Percentiles rank a stretch among this genome's conserved stretches.
Conservation (phyloP, 2,797 vertebrate species). For the Phalloptychus januarius region DNA sequence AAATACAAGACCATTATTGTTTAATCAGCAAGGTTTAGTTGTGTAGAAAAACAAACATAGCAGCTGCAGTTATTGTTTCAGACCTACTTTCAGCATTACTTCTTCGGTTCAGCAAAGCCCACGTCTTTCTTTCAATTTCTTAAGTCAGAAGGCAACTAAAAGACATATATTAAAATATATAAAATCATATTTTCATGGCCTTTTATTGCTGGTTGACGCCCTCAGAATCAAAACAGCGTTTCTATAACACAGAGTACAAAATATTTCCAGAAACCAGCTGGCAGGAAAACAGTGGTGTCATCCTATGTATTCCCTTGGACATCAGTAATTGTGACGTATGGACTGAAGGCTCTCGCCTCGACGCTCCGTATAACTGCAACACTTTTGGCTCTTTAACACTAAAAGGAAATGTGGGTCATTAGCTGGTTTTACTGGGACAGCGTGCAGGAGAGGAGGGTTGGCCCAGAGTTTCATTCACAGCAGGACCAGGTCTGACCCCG, state of each 20-base stretch:
- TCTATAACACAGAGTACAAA: slow-evolving; percentile 51
- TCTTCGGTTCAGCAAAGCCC: slow-evolving; percentile 26
- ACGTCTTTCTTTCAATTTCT: slow-evolving; percentile 30
- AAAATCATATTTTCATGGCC: slow-evolving; percentile 40
- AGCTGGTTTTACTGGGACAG: slow-evolving; percentile 31
- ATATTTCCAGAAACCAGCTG: slow-evolving; percentile 88
- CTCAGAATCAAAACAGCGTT: slow-evolving; percentile 39
- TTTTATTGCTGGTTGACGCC: slow-evolving; percentile 44
- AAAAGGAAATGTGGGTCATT: slow-evolving; percentile 35
- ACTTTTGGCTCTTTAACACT: slow-evolving; percentile 63
- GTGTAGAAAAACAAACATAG: slow-evolving; percentile 57
- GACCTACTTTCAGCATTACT: slow-evolving; percentile 30
- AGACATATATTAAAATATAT: slow-evolving; percentile 72
- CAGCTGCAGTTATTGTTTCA: slow-evolving; percentile 59
- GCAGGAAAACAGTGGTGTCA: slow-evolving; percentile 72
- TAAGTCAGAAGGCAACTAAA: slow-evolving; percentile 51
- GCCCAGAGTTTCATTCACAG: slow-evolving; percentile 72
- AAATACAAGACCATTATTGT: slow-evolving; percentile 46
- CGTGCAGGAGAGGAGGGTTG: slow-evolving; percentile 48
- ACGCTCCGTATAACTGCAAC: slow-evolving; percentile 31
- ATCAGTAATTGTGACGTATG: slow-evolving; percentile 27
- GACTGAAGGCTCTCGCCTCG: slow-evolving; percentile 32
- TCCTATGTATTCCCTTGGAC: slow-evolving; percentile 53
- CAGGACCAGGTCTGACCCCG: slow-evolving; percentile 53
- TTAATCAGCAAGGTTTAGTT: slow-evolving; percentile 53